Conservation (phyloP, 2,113 vertebrate genomes). For the Promerops cafer region DNA sequence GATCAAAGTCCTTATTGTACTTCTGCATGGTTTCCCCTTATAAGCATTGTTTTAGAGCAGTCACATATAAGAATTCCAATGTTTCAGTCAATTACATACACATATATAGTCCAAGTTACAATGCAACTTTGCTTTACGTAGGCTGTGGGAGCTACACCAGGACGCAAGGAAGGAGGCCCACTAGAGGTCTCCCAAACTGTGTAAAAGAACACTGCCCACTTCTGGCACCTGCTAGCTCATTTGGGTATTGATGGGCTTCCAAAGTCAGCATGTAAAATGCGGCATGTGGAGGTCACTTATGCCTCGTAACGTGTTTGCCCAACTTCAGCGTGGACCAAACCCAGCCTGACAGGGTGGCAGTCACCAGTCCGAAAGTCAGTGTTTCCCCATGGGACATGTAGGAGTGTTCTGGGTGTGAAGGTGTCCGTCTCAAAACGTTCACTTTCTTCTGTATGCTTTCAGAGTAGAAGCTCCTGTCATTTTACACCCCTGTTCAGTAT, state of each 20-base stretch:
- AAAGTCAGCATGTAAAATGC: neutral
- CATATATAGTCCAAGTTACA: neutral
- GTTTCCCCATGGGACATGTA: neutral
- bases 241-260: neutral
- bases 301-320: neutral
- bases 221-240: neutral
- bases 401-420: rapidly evolving
- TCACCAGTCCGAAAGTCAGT: neutral
- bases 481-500: neutral
- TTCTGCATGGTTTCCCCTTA: neutral
- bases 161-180: neutral
- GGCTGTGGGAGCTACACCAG: neutral
- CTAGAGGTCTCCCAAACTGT: slow-evolving; percentile 42
- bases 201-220: neutral
- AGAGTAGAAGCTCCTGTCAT: neutral
- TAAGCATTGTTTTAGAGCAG: neutral
- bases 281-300: neutral
- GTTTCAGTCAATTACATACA: neutral
- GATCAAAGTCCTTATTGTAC: neutral
- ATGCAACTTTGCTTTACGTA: neutral
- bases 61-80: neutral
- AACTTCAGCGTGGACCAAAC: neutral
- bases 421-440: neutral
- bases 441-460: neutral
- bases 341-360: neutral